Evolutionary conservation across 2,797 vertebrate species (phyloP), one percentile per base, ranked within the genome.

Genomic region (Macropodus opercularis): DNA sequence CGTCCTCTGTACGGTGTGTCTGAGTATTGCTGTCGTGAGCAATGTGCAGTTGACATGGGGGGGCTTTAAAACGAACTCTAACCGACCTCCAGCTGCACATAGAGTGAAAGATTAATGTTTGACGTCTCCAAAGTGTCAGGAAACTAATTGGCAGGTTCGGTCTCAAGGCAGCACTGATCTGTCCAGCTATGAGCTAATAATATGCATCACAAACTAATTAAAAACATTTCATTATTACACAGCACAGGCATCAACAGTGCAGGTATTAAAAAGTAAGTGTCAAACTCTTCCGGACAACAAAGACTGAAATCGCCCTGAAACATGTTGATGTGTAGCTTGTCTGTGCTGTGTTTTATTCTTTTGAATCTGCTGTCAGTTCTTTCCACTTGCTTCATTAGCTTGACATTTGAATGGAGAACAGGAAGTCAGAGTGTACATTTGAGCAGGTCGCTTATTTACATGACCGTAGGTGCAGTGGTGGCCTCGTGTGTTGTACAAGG

Each of bases 131-230:
- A 22, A 52, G 41, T 77, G 68, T 61, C 59, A 46, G 22, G 49
- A 58, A 50, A 17, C 68, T 75, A 78, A 78, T 72, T 71, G 66
- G 54, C 69, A 72, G 72, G 53, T 63, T 38, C 27, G 49, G 17
- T 68, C 79, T 78, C 67, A 36, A 58, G 56, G 55, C 54, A 35
- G 59, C 36, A 38, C 58, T 70, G 41, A 77, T 64, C 23, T 46
- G 41, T 76, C 61, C 57, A 52, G 66, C 42, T 36, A 29, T 36
- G n/a, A 39, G 47, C 53, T 53, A 58, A 51, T 72, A 72, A 67
- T 71, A 29, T 58, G 43, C 58, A 62, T 59, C 51, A 47, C 69
- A 80, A 51, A 81, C 48, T 77, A 77, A 77, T 84, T 72, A 75
- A 70, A 69, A 77, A 69, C 53, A 63, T 74, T 74, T 65, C 36